These are phyloP conservation scores for Rambutsinella grinnellia DNA, from an alignment of 2,888 invertebrate species.

Conservation along the genomic window DNA sequence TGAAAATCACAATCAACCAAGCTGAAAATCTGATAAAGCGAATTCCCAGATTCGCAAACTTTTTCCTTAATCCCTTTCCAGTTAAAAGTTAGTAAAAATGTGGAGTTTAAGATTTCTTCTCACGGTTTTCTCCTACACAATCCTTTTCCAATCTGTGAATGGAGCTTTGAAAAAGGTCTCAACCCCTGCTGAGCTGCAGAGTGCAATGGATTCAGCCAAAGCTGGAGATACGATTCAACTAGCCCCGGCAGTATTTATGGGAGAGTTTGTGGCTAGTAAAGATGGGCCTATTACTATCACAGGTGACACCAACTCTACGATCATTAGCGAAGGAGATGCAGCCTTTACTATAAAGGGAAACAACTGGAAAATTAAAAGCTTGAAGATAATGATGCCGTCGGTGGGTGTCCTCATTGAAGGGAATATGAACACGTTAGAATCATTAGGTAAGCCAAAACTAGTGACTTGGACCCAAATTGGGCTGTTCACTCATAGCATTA, in stretches of 20 bases:
- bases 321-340: conserved; percentile 59
- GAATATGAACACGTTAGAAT: conserved; percentile 54
- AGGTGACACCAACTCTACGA: conserved; percentile 63
- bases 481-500: not conserved
- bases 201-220: conserved; percentile 57
- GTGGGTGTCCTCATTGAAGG: conserved; percentile 63
- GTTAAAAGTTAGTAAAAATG: too few species aligned
- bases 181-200: conserved; percentile 58
- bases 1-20: too few species aligned
- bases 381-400: conserved; percentile 60
- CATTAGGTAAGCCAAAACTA: too few species aligned
- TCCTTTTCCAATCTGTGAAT: conserved; percentile 1
- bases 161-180: conserved; percentile 46
- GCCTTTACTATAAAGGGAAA: conserved; percentile 60
- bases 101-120: conserved; percentile 2
- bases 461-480: conserved; percentile 29
- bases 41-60: too few species aligned
- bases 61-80: too few species aligned
- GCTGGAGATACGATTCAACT: conserved; percentile 63
- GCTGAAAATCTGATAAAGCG: too few species aligned
- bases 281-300: conserved; percentile 61
- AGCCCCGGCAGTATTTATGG: conserved; percentile 56
- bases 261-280: conserved; percentile 56
- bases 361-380: conserved; percentile 61
- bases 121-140: not conserved